phyloP scores from a whole-genome alignment of 53 echinoderm and acorn worm species.

The Zoroaster sp. region DNA sequence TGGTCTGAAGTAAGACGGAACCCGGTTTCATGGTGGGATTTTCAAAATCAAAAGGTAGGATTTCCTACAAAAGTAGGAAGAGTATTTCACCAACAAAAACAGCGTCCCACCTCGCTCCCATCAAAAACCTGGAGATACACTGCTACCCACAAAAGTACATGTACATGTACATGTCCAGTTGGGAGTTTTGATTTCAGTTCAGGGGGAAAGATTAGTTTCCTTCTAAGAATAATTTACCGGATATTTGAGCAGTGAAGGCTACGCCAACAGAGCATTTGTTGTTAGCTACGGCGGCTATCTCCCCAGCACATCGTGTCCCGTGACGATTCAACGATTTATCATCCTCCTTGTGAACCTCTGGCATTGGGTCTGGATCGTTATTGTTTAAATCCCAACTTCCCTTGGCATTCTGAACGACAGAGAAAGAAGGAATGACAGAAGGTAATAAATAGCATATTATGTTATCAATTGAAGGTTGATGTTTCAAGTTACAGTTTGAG shows the following conservation, averaged over 20 bases:
- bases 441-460: neutral
- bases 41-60: too few relatives aligned
- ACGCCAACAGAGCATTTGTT: constrained; percentile 88
- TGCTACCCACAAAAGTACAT: neutral
- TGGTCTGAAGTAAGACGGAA: too few relatives aligned
- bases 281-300: constrained; percentile 89
- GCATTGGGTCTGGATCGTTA: constrained; percentile 85
- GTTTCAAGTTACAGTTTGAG: neutral
- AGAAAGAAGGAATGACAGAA: neutral
- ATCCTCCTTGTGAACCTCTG: constrained; percentile 73
- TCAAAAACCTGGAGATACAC: too few relatives aligned
- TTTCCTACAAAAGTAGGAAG: too few relatives aligned
- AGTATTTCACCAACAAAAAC: too few relatives aligned
- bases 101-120: too few relatives aligned
- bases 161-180: constrained; percentile 3
- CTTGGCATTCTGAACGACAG: constrained; percentile 76
- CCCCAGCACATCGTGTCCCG: constrained; percentile 93
- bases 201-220: too few relatives aligned
- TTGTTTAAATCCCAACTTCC: constrained; percentile 96
- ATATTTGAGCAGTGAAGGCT: constrained; percentile 75
- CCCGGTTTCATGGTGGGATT: too few relatives aligned
- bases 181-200: neutral
- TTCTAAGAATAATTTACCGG: too few relatives aligned
- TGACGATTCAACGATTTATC: constrained; percentile 88
- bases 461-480: neutral